phyloP scores from a whole-genome alignment of 2,888 invertebrate genomes.

The Temnothorax unifasciatus region DNA sequence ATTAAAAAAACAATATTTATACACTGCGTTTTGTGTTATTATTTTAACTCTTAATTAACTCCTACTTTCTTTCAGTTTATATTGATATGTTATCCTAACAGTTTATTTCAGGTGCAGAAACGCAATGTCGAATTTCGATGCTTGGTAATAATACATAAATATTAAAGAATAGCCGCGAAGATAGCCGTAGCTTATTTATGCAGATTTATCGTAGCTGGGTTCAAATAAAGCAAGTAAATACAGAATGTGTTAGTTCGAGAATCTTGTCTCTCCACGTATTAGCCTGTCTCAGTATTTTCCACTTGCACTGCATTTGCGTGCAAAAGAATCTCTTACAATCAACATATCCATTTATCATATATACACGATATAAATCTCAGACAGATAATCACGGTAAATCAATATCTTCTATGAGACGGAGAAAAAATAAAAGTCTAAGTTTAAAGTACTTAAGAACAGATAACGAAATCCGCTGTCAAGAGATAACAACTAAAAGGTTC shows the following conservation, averaged over 20 bases:
- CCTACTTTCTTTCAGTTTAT: background rate
- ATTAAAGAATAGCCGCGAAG: conserved; percentile 20
- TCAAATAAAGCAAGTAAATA: conserved; percentile 25
- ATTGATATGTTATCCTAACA: background rate
- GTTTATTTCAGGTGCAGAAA: background rate
- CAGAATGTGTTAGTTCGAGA: background rate
- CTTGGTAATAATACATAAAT: conserved; percentile 29
- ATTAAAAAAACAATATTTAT: conserved; percentile 20
- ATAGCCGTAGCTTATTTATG: conserved; percentile 14
- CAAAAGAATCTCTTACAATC: background rate
- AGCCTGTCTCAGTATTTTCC: background rate
- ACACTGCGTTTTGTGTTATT: background rate
- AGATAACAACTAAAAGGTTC: conserved; percentile 30
- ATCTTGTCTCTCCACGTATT: conserved; percentile 2
- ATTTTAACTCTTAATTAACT: conserved; percentile 6
- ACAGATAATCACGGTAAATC: conserved; percentile 2
- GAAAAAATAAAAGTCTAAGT: background rate
- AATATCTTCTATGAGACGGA: background rate
- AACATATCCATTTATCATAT: background rate
- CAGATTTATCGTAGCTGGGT: conserved; percentile 1
- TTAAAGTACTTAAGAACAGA: conserved; percentile 20
- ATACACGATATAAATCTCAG: background rate
- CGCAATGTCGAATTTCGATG: conserved; percentile 18
- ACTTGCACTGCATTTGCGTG: background rate
- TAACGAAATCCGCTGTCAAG: conserved; percentile 11